Base-by-base conservation (phyloP, 2,113 vertebrate species). In the Hymenochirus boettgeri region DNA sequence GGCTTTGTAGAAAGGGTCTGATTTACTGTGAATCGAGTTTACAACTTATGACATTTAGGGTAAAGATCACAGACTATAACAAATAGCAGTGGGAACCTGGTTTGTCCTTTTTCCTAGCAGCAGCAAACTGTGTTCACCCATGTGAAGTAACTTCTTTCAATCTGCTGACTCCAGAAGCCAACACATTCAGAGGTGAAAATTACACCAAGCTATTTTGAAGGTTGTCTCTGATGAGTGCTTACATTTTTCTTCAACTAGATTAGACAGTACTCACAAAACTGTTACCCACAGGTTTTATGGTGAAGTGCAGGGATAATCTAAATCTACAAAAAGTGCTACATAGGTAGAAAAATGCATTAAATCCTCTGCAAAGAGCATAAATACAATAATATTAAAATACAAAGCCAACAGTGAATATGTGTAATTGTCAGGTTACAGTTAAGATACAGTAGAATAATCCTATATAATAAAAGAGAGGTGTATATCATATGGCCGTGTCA, bases 121-220 rank as follows among this genome's bases (percentile, higher is more conserved):
- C 21, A 57, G 62, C 23, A 55, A 56, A 11, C 51, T 22, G 25
- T 7, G 7, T 47, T 52, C 15, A 35, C 15, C 10, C 39, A 19
- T 24, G 57, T 35, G 35, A n/a, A 42, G 60, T 18, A 69, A 59
- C 19, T 25, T 27, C 52, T 69, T 19, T 60, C 31, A 22, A 25
- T 48, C 65, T 29, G 48, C 65, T 60, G 65, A 53, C 47, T 25
- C 46, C 46, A 52, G 45, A 57, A 67, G 31, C 31, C 33, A 60
- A 69, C 65, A 60, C 65, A 45, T 69, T 60, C 31, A 6, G 18
- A 69, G 65, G 65, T 60, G 57, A 60, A 60, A 69, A 69, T 69
- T 59, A 39, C 33, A 52, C 22, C n/a, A 53, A 53, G 33, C 47
- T 39, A 52, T 60, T 65, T 42, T 60, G 47, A 69, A 69, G 46